Evolutionary conservation across 2,113 vertebrate species (phyloP), one percentile per base, ranked within the genome.

Genomic region (Monopterus albus): DNA sequence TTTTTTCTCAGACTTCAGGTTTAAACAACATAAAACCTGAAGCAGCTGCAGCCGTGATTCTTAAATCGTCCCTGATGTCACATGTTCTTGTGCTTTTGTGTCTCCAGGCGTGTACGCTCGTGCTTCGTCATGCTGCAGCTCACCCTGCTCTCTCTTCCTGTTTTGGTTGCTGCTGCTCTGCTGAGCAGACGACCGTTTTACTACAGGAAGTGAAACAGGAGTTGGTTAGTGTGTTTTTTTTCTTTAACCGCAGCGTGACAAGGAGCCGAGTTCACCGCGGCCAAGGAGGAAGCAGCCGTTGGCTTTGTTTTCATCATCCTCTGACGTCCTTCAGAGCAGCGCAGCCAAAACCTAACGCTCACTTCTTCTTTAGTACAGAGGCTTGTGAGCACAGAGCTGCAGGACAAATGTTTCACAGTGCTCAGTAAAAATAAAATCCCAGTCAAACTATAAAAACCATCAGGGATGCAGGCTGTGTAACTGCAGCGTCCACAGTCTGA

Each of bases 141-240:
- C 47, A 2, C 39, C n/a, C 64, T 3, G 2, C 33, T 53, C 63
- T 51, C 73, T n/a, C 58, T 74, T 74, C 80, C 65, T 65, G 75
- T 78, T 65, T 53, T 39, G 58, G 31, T 47, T 17, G 49, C 10
- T 57, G 26, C 52, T 38, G 36, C 78, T 62, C 25, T 17, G 50
- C 79, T 53, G 31, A 60, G n/a, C 58, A 60, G 59, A 25, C 6
- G 25, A 59, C 70, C 36, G 80, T 82, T 82, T 75, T 75, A 82
- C 80, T 78, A 75, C 80, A 82, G 75, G 80, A 82, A 82, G 70
- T 57, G 53, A 82, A 65, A 62, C 43, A 65, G 35, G 20, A 52
- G 57, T 4, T 68, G 56, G 50, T 39, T 26, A 9, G 25, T 28
- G 29, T 67, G 28, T 67, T 57, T 71, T 38, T 38, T 56, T 35